phyloP scores from a whole-genome alignment of 1,140 invertebrate species.

The Lucilia sericata region DNA sequence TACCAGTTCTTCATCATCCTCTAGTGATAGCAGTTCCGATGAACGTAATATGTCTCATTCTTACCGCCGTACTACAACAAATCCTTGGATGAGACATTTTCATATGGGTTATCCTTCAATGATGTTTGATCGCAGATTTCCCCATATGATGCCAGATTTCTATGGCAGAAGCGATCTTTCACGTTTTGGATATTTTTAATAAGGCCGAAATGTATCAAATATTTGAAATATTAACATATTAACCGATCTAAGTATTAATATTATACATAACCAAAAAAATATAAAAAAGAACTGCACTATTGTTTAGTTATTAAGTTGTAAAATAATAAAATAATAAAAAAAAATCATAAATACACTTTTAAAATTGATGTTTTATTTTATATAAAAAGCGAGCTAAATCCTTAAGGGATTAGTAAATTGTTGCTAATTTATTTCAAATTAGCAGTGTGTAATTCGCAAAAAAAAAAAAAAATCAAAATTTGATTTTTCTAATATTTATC shows the following conservation, averaged over 20 bases:
- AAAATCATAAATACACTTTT: neutral
- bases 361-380: neutral
- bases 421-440: neutral
- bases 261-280: neutral
- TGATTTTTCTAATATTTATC: too few species aligned
- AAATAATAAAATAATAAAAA: neutral
- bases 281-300: neutral
- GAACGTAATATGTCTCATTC: neutral
- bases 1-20: neutral
- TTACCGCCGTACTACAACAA: neutral
- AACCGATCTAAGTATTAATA: neutral
- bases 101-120: neutral
- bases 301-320: neutral
- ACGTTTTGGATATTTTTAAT: conserved; percentile 25
- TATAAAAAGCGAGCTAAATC: conserved; percentile 13
- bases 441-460: conserved; percentile 12
- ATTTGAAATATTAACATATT: neutral
- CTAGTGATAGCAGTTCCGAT: conserved; percentile 13
- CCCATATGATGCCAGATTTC: neutral
- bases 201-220: neutral
- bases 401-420: neutral
- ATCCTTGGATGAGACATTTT: neutral
- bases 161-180: neutral
- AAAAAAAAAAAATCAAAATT: too few species aligned
- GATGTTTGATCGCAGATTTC: neutral